Base-by-base conservation (phyloP, 2,888 invertebrate genomes). In the Orgyia antiqua region DNA sequence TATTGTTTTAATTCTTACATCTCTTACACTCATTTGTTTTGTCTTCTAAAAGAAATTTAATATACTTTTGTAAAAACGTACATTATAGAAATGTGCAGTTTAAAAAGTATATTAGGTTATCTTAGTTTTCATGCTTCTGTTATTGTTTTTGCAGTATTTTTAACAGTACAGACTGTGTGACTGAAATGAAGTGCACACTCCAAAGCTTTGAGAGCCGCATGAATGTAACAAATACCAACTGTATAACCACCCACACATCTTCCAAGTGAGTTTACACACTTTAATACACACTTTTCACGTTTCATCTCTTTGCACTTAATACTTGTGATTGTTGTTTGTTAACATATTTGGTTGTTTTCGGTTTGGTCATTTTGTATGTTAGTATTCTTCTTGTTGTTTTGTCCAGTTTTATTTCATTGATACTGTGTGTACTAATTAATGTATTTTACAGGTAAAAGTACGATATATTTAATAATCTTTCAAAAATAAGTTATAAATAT, bases 141-240 rank as follows among this genome's bases (percentile, higher is more conserved):
- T 71, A 71, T 80, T 80, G 77, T 84, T 76, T 76, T 79, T 82
- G 77, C 86, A 86, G 84, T 83, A 76, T 75, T 79, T 84, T 82
- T 82, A 80, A 84, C 74, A 83, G 82, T 80, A 78, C 83, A 75
- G 84, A 84, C 68, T 72, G 69, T 82, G 71, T 84, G 74, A 80
- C 72, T 60, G 84, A 82, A 74, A 61, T 70, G 58, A 78, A 76
- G 71, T 74, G 77, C 73, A 78, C 79, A 56, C 58, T 74, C 45
- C 82, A 82, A 73, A 82, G 74, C 65, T 78, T 84, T 79, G 83
- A 84, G 68, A 70, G 77, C 75, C 76, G 82, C 80, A 76, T 80
- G 78, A 83, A 83, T 77, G 60, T 79, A 61, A 68, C 72, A 65
- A 82, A 78, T 77, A 66, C 72, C 75, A 78, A 78, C 75, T 71